Base-by-base conservation (phyloP, 2,113 vertebrate genomes). In the Erinaceus europaeus region DNA sequence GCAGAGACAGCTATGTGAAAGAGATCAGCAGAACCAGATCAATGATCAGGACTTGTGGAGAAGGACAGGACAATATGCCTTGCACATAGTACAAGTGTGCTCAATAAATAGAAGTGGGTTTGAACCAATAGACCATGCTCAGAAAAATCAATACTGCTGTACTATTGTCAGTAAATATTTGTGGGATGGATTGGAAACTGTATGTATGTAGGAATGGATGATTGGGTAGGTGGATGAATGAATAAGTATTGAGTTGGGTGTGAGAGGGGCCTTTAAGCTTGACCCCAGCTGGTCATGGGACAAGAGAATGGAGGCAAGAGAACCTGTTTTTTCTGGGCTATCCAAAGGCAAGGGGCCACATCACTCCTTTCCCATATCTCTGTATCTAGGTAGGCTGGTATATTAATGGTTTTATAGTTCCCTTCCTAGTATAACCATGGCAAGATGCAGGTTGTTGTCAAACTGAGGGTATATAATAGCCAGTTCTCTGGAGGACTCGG, bases 341-440 rank as follows among this genome's bases (percentile, higher is more conserved):
- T 36, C 29, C 46, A 0, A 3, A 38, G 53, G 3, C 1, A 1
- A n/a, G 36, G 9, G 4, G 1, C 10, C 18, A 10, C 1, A 0
- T 3, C 1, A 14, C 7, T 17, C 5, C 13, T 13, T 17, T 6
- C 25, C 9, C 50, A 3, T 0, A 6, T 13, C 50, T 34, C 34
- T 72, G 10, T 11, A n/a, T 52, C 68, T 36, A 34, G 21, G 9
- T 20, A 5, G 40, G 18, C 5, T 2, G 44, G 27, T 36, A 7
- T 1, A 17, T 55, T 38, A 2, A 6, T 5, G 59, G 9, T 29
- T n/a, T 68, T 57, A 21, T 4, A 29, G 10, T 38, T 10, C 20
- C 3, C 11, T 52, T 23, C 27, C 14, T 46, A n/a, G 21, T 1
- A 25, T 27, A 20, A 20, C 32, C 52, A 46, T 25, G 15, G 59